Conservation (phyloP, 1,140 invertebrate genomes). For the Scaptodrosophila lebanonensis region DNA sequence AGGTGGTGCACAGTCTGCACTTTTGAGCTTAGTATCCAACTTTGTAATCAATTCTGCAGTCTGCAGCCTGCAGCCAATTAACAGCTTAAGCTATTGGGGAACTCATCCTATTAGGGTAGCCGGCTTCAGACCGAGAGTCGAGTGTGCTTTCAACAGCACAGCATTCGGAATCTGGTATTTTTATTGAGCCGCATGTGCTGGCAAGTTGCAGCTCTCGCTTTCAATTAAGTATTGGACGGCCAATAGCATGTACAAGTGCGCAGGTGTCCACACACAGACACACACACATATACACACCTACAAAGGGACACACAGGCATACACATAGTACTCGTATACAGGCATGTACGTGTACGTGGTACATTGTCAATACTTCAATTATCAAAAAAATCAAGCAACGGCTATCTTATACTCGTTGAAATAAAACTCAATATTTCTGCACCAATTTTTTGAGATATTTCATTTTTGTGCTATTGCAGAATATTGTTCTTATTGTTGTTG, state of each 20-base stretch:
- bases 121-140: no score
- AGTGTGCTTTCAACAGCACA: no score
- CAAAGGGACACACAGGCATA: not conserved
- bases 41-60: no score
- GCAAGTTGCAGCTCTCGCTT: no score
- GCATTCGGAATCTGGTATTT: no score
- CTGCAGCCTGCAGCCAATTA: no score
- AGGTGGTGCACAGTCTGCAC: no score
- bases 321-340: not conserved
- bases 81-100: no score
- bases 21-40: no score
- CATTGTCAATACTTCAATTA: constrained; percentile 44
- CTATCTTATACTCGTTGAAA: constrained; percentile 16
- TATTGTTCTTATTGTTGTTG: no score
- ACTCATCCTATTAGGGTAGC: no score
- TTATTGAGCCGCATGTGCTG: no score
- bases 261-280: not conserved
- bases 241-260: constrained; percentile 2
- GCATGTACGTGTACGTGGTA: not conserved
- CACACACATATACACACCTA: constrained; percentile 14
- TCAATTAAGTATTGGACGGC: constrained; percentile 44
- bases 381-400: constrained; percentile 20
- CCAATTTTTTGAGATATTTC: not conserved
- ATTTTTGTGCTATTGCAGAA: not conserved
- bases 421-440: not conserved